A percentile compares a stretch with the other conserved stretches of the same genome.
phyloP scores from a whole-genome alignment of 1,140 invertebrate genomes.

The Lepidotrigona ventralis region DNA sequence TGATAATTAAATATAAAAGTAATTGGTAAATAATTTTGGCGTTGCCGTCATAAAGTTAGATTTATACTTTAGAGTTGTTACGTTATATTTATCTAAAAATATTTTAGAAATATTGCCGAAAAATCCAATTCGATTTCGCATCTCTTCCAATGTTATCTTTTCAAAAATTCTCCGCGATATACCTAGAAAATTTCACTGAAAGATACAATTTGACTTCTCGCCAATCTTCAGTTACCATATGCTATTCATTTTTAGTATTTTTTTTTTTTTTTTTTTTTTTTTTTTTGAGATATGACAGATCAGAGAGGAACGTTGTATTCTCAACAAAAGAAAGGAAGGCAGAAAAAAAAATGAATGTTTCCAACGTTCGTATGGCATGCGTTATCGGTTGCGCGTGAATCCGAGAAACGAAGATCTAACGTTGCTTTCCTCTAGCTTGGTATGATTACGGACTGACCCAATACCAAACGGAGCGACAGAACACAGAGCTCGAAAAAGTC shows the following conservation, averaged over 20 bases:
- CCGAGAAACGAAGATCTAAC: constrained; percentile 42
- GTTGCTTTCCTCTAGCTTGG: constrained; percentile 87
- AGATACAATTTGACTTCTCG: too few species aligned
- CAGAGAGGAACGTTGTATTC: constrained; percentile 7
- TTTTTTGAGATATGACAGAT: not conserved
- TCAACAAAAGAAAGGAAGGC: not conserved
- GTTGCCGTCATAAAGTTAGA: too few species aligned
- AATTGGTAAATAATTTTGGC: too few species aligned
- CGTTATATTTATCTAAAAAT: too few species aligned
- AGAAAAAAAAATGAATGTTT: constrained; percentile 21
- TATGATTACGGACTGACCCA: constrained; percentile 92
- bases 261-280: not conserved
- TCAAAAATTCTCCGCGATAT: too few species aligned
- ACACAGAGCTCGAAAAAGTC: constrained; percentile 91
- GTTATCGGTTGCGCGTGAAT: constrained; percentile 35
- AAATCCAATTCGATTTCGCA: too few species aligned
- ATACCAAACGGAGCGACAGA: constrained; percentile 91
- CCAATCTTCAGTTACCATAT: not conserved
- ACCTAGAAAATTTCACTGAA: too few species aligned
- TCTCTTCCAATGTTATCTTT: too few species aligned
- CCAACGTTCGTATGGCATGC: constrained; percentile 40
- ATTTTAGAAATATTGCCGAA: too few species aligned
- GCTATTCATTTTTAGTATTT: not conserved
- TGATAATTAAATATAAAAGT: too few species aligned
- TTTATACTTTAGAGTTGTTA: too few species aligned